Percentiles rank a stretch among this genome's conserved stretches.
Evolutionary conservation across 2,888 invertebrate genomes (phyloP).

Genomic region (Mylabris sibirica): DNA sequence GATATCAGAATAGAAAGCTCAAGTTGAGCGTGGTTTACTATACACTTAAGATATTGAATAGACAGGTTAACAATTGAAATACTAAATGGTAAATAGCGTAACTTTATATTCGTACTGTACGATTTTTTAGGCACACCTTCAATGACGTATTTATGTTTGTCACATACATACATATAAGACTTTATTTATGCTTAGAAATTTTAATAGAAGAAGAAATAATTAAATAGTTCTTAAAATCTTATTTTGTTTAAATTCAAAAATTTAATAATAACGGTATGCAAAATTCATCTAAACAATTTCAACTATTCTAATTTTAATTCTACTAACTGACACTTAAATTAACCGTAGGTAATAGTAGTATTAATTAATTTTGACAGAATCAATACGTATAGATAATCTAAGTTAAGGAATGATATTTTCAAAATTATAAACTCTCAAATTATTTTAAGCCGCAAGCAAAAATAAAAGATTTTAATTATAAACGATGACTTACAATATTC

Average conservation of each 20-base stretch:
- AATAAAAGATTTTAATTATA: neutral
- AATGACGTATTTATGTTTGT: neutral
- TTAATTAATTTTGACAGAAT: neutral
- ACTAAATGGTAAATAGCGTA: neutral
- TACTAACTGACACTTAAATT: neutral
- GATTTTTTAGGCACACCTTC: neutral
- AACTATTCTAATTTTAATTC: neutral
- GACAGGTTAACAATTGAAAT: neutral
- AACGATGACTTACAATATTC: slow-evolving; percentile 3
- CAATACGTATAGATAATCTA: neutral
- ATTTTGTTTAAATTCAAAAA: neutral
- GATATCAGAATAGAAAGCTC: no score
- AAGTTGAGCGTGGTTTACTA: neutral
- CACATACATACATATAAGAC: no score
- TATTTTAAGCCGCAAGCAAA: neutral
- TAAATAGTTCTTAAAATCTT: no score
- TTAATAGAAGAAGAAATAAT: no score
- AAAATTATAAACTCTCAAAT: neutral
- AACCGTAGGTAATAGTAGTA: neutral
- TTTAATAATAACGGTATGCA: neutral
- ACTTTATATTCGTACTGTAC: neutral
- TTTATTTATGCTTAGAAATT: no score
- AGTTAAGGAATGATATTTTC: neutral
- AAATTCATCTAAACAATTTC: neutral
- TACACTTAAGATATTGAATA: neutral